Evolutionary conservation across 2,797 vertebrate species (phyloP).

Genomic region (Ciconia nigra): DNA sequence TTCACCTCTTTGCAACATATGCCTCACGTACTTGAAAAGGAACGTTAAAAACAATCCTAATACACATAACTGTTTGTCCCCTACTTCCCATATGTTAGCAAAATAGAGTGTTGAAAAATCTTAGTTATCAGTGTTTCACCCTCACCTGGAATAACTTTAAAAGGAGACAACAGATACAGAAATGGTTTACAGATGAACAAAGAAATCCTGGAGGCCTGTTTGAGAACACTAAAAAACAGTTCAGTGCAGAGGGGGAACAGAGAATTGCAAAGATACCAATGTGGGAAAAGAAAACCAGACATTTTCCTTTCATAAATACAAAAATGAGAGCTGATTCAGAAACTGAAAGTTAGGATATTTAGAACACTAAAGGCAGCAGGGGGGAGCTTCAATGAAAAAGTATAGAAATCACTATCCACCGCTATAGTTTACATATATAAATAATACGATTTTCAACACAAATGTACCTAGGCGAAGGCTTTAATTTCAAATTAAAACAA

Average conservation of each 20-base stretch:
- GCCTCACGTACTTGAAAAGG: not conserved
- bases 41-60: not conserved
- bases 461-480: not conserved
- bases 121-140: not conserved
- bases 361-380: not conserved
- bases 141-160: not conserved
- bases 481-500: not conserved
- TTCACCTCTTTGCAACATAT: not conserved
- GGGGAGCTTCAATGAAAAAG: not conserved
- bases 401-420: not conserved
- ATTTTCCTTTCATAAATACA: not conserved
- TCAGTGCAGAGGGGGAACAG: not conserved
- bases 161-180: not conserved
- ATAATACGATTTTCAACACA: not conserved
- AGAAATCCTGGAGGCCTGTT: not conserved
- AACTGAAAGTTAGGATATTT: not conserved
- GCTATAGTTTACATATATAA: not conserved
- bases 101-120: not conserved
- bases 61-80: not conserved
- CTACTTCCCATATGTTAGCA: not conserved
- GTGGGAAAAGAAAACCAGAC: not conserved
- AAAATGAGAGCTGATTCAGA: not conserved
- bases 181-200: not conserved
- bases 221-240: not conserved
- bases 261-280: not conserved